Base-by-base conservation (phyloP, 2,113 vertebrate genomes). In the Elephantulus edwardii region DNA sequence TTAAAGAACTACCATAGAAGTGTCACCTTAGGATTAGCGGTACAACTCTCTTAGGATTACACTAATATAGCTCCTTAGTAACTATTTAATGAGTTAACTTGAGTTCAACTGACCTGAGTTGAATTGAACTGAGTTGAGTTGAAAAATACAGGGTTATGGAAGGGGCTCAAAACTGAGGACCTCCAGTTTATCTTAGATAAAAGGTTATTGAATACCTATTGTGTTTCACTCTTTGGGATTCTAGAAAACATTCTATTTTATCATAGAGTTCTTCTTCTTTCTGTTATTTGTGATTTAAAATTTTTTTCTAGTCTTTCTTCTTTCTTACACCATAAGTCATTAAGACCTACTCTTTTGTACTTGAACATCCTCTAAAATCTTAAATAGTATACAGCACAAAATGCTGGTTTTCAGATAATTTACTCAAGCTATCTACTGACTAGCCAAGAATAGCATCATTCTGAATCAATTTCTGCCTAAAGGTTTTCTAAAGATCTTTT, bases 391-490 rank as follows among this genome's bases (percentile, higher is more conserved):
- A 30, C n/a, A n/a, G 17, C 17, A 8, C 40, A 52, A 75, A 56
- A 92, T 84, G 40, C 28, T 84, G 33, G 82, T 46, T 33, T 83
- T 7, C 58, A 80, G n/a, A 64, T 62, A 86, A 86, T 24, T 71
- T 30, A 80, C 66, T 87, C 35, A 54, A 71, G 7, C 11, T 6
- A 70, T 89, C 62, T 33, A 71, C 5, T 14, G 16, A 42, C 17
- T 42, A 30, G 17, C 44, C 1, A 56, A 33, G 10, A 70, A 58
- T 1, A 83, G 48, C 28, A 30, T 10, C 50, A 38, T 35, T 60
- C 68, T 83, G 33, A 33, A 58, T 26, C 50, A 79, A 74, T 77
- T 66, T 42, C 2, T 2, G 13, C 1, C 20, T 62, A 6, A 6
- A 9, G 62, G 22, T 64, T 80, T 90, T 76, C 28, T 56, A 71